A percentile compares a stretch with the other conserved stretches of the same genome.
Conservation (phyloP, 2,888 invertebrate species). For the Thecocarcelia acutangulata region DNA sequence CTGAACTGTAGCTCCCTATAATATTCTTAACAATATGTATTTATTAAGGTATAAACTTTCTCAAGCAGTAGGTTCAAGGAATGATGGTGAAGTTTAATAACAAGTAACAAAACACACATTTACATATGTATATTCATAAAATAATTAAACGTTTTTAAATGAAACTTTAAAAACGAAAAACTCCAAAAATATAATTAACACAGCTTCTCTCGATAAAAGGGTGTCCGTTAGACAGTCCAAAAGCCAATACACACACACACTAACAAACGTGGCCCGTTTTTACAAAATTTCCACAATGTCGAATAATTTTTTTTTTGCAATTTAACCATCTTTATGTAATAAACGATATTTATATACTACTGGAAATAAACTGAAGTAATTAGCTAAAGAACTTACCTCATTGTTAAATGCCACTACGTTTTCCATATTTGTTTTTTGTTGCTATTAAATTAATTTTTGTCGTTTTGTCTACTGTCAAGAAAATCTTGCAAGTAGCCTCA, state of each 20-base stretch:
- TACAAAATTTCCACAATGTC: constrained; percentile 11
- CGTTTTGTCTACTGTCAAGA: constrained; percentile 31
- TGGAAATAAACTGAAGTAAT: not conserved
- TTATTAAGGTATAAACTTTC: no score
- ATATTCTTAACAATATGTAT: no score
- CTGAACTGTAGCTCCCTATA: no score
- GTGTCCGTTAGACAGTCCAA: no score
- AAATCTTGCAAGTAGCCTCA: constrained; percentile 49
- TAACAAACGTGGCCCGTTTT: constrained; percentile 52
- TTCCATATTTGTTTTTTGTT: constrained; percentile 75
- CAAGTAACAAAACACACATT: no score
- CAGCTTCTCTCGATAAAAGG: no score
- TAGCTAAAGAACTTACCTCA: constrained; percentile 77
- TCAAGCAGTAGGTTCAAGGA: no score
- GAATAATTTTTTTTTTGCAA: constrained; percentile 6
- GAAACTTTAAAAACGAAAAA: no score
- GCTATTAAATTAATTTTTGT: constrained; percentile 37
- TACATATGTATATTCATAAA: no score
- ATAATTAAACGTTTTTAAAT: no score
- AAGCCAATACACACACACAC: constrained; percentile 15
- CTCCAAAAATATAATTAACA: no score
- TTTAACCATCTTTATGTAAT: constrained; percentile 59
- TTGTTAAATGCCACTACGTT: constrained; percentile 81
- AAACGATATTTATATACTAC: constrained; percentile 3
- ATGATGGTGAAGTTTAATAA: no score